Percentiles rank a stretch among this genome's conserved stretches.
These are phyloP conservation scores for Drosophila equinoxialis DNA, from an alignment of 1,140 invertebrate species.

Conservation along the genomic window DNA sequence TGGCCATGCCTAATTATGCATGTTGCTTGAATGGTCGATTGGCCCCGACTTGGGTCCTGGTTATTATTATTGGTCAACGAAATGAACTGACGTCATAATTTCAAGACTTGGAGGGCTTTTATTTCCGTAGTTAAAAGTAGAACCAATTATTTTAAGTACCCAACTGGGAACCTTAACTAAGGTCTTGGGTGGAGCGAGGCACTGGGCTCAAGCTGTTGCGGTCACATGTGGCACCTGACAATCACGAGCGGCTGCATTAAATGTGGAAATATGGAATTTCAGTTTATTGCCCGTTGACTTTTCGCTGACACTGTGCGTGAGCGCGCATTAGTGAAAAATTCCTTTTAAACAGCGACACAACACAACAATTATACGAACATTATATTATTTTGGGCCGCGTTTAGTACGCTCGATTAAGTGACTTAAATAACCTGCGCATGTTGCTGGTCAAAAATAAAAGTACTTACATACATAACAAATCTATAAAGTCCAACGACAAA, in stretches of 20 bases:
- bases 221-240: conserved; percentile 17
- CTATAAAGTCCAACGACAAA: conserved; percentile 20
- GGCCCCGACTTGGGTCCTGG: too few species aligned
- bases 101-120: background rate
- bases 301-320: conserved; percentile 37
- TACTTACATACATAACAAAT: conserved; percentile 20
- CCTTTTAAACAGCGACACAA: conserved; percentile 30
- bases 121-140: conserved; percentile 10
- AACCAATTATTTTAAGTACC: conserved; percentile 15
- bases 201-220: background rate
- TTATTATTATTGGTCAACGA: background rate
- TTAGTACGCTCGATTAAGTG: conserved; percentile 68
- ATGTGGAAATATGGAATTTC: conserved; percentile 19
- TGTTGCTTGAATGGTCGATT: background rate
- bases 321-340: conserved; percentile 30
- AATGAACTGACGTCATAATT: conserved; percentile 15
- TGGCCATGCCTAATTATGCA: background rate
- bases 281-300: conserved; percentile 37
- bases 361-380: conserved; percentile 43
- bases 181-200: background rate
- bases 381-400: conserved; percentile 32
- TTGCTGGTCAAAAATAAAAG: conserved; percentile 16
- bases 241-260: background rate
- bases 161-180: background rate
- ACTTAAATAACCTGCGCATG: conserved; percentile 43